Base-by-base conservation (phyloP, 2,888 invertebrate genomes). In the Eumerus sabulonum region DNA sequence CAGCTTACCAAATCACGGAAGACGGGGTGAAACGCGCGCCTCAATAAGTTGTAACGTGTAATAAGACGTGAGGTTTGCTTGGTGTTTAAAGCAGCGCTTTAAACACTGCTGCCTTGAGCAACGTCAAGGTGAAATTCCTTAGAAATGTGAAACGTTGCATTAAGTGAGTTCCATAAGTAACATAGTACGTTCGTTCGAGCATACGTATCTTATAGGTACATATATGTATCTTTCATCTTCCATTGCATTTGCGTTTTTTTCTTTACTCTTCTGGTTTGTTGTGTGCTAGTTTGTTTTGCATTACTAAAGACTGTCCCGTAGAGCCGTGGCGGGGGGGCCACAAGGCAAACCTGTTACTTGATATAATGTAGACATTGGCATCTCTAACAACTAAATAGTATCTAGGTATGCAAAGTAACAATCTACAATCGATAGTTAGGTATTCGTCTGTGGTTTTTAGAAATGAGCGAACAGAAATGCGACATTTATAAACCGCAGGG, bases 91-190 rank as follows among this genome's bases (percentile, higher is more conserved):
- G 68, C 42, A 40, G 56, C 72, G 62, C n/a, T n/a, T n/a, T n/a
- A n/a, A n/a, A n/a, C 60, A 67, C 62, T 63, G 73, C 64, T 74
- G 79, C 79, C 79, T 79, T 79, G 79, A 54, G 79, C 68, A 70
- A 79, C 79, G 79, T 79, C 79, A 79, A 79, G 79, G 79, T 79
- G 79, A 79, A 79, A 79, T 79, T 79, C 79, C 74, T 79, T 74
- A 74, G 79, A 79, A 79, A 79, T 74, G 74, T 79, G 79, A 79
- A 79, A 74, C 79, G 73, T 70, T 74, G 79, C 73, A 79, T 74
- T 74, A 68, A 74, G 70, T 74, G 38, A 77, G 45, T 64, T 59
- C 53, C 70, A 76, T 63, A 62, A 57, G 12, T n/a, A n/a, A n/a
- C 42, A 51, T 51, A 68, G 60, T 47, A 16, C 19, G 44, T 62